A percentile compares a stretch with the other conserved stretches of the same genome.
These are phyloP conservation scores for Pluvianellus socialis DNA, from an alignment of 2,113 vertebrate species.

Conservation along the genomic window DNA sequence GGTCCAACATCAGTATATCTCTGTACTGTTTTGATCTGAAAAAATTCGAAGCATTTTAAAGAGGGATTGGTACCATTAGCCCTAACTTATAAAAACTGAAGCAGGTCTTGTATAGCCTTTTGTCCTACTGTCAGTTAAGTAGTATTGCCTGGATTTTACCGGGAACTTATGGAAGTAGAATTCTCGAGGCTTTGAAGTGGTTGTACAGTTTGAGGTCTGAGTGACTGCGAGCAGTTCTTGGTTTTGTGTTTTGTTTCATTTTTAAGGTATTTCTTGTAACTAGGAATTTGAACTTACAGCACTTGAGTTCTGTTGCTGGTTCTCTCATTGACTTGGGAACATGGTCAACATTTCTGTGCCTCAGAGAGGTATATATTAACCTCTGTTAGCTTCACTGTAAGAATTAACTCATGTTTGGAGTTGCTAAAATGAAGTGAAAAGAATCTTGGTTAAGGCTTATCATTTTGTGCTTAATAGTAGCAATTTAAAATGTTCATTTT, in stretches of 20 bases:
- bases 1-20: background rate
- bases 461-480: background rate
- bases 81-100: background rate
- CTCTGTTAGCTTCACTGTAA: background rate
- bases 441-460: background rate
- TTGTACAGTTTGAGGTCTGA: background rate
- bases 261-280: background rate
- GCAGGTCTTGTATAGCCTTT: background rate
- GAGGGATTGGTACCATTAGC: background rate
- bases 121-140: background rate
- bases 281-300: background rate
- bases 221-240: background rate
- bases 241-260: background rate
- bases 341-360: background rate
- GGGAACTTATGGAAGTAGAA: background rate
- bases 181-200: background rate
- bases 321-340: background rate
- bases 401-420: background rate
- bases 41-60: background rate
- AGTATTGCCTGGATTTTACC: background rate
- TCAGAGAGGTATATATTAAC: background rate
- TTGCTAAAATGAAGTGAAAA: background rate
- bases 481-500: background rate
- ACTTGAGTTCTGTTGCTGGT: background rate
- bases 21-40: background rate